A percentile compares a stretch with the other conserved stretches of the same genome.
phyloP scores from a whole-genome alignment of 2,797 vertebrate species.

The Myioborus miniatus region DNA sequence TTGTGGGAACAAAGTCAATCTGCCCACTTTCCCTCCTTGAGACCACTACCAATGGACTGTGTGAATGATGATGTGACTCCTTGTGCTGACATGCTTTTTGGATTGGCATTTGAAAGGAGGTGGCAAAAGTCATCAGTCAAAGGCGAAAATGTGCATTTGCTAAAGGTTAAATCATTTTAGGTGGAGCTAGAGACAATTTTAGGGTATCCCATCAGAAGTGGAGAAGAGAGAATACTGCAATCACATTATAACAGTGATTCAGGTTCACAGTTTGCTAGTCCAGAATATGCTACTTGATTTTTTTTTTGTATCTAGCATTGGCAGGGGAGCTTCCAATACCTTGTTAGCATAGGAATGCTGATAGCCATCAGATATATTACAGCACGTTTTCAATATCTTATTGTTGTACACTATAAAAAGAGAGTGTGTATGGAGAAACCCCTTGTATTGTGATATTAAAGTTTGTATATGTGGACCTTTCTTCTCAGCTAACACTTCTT shows the following conservation, averaged over 20 bases:
- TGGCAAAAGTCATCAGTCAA: conserved; percentile 36
- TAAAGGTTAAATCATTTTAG: not conserved
- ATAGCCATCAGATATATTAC: not conserved
- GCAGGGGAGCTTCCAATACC: not conserved
- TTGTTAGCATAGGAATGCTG: not conserved
- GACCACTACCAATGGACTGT: conserved; percentile 42
- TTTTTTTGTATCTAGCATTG: not conserved
- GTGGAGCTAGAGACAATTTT: not conserved
- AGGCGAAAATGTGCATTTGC: not conserved
- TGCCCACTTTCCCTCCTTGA: conserved; percentile 51
- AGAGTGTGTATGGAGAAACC: not conserved
- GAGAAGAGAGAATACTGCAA: not conserved
- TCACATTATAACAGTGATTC: not conserved
- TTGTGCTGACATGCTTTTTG: not conserved
- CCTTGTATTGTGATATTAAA: not conserved
- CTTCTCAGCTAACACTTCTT: not conserved
- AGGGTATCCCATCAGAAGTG: not conserved
- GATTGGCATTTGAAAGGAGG: conserved; percentile 57
- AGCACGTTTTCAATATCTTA: not conserved
- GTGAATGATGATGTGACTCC: conserved; percentile 53
- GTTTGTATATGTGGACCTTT: not conserved
- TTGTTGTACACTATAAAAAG: not conserved
- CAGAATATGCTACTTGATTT: not conserved
- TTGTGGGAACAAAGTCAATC: conserved; percentile 42
- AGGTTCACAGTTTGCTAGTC: not conserved